phyloP scores from a whole-genome alignment of 2,888 invertebrate genomes.

The Buathra laborator region DNA sequence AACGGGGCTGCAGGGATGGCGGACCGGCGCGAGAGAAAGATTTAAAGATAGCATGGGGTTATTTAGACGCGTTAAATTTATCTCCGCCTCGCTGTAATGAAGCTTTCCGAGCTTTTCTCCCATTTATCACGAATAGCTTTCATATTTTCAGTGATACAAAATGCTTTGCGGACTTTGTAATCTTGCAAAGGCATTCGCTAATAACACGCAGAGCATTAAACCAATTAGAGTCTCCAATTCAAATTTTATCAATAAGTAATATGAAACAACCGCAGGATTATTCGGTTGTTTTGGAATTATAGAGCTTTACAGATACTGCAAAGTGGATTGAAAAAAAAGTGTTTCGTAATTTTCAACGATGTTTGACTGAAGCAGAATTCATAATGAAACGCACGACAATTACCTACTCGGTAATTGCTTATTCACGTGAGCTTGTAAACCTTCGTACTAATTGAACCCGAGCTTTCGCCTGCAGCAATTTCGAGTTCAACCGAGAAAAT shows the following conservation, averaged over 20 bases:
- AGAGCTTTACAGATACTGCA: not conserved
- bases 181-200: not conserved
- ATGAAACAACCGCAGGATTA: not conserved
- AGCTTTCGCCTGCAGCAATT: conserved; percentile 48
- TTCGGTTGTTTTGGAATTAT: not conserved
- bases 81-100: conserved; percentile 30
- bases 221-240: not conserved
- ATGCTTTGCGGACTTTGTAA: not conserved
- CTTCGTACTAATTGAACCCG: conserved; percentile 48
- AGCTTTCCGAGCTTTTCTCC: conserved; percentile 29
- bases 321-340: not conserved
- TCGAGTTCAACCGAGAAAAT: not conserved
- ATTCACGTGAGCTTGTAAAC: conserved; percentile 29
- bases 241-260: not conserved
- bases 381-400: conserved; percentile 13
- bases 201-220: not conserved
- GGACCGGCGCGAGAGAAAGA: conserved; percentile 25
- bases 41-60: conserved; percentile 53
- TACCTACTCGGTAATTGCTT: conserved; percentile 17
- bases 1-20: conserved; percentile 5
- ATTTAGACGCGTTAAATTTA: conserved; percentile 49
- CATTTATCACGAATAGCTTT: conserved; percentile 15
- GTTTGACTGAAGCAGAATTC: not conserved
- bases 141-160: conserved; percentile 5
- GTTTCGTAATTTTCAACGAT: not conserved